Percentiles rank a stretch among this genome's conserved stretches.
phyloP scores from a whole-genome alignment of 30 jellyfish, hydroid and myxozoan genomes.

The Sanderia malayensis region DNA sequence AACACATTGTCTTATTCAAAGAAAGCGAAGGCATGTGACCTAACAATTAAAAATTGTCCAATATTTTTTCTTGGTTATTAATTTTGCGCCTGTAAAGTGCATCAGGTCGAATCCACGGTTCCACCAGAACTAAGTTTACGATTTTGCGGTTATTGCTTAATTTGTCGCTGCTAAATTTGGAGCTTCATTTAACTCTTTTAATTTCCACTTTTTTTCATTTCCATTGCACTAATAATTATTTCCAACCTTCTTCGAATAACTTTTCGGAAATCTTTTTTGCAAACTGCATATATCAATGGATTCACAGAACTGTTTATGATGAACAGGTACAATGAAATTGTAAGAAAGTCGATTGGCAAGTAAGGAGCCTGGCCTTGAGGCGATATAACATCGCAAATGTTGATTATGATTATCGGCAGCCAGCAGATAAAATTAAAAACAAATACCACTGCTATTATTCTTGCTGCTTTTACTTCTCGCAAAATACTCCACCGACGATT shows the following conservation, averaged over 20 bases:
- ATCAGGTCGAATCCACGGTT: too few relatives aligned
- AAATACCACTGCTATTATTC: conserved; percentile 55
- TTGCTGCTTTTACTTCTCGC: conserved; percentile 60
- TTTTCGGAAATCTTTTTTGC: conserved; percentile 64
- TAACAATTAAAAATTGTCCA: too few relatives aligned
- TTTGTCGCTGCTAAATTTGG: too few relatives aligned
- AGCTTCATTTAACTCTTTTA: too few relatives aligned
- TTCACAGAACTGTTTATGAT: conserved; percentile 49
- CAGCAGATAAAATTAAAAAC: conserved; percentile 59
- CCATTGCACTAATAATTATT: not conserved
- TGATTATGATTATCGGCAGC: conserved; percentile 69
- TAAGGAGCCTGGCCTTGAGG: conserved; percentile 45
- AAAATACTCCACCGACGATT: conserved; percentile 5
- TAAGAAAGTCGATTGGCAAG: conserved; percentile 27
- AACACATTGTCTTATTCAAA: too few relatives aligned
- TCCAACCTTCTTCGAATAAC: conserved; percentile 39
- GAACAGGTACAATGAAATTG: conserved; percentile 51
- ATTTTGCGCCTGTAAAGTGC: too few relatives aligned
- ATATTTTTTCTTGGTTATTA: too few relatives aligned
- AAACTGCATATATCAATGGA: conserved; percentile 70
- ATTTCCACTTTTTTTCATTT: too few relatives aligned
- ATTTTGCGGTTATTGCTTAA: too few relatives aligned
- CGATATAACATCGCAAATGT: conserved; percentile 42
- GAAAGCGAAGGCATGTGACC: too few relatives aligned
- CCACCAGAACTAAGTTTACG: too few relatives aligned